Evolutionary conservation across 2,113 vertebrate genomes (phyloP), one percentile per base, ranked within the genome.

Genomic region (Carollia perspicillata): DNA sequence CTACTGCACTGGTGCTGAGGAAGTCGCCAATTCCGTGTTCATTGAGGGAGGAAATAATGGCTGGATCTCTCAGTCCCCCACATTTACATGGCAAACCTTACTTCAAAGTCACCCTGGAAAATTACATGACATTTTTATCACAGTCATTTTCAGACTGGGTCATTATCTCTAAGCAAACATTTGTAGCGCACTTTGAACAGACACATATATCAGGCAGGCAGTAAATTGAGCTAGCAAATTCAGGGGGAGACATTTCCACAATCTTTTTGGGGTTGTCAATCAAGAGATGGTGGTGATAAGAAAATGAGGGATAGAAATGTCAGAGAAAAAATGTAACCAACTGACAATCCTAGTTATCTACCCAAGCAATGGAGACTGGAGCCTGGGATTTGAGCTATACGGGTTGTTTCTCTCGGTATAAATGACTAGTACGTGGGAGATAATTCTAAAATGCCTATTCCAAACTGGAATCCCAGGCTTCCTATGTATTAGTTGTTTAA

Each of bases 161-260:
- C 97, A 97, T 98, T 98, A 98, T 97, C 93, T 98, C 96, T 92
- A 97, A 95, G 96, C 95, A 98, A 97, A 97, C 96, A 96, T 97
- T 97, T 97, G 86, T 60, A 84, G 86, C 96, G 93, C 86, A 35
- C 86, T 97, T 96, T 96, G 96, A 97, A 91, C 69, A 97, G 96
- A 97, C 93, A 95, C 44, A 94, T 93, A 90, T 96, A 97, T 98
- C 96, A 98, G 85, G 63, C 95, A 84, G 94, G 75, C 91, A 96
- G 93, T 84, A 94, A 87, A 93, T 20, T 96, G 85, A 47, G 74
- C 97, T 84, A 91, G 93, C 84, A 96, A 97, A 98, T 96, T 97
- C 91, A 92, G 69, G 58, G 68, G 85, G 93, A 94, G 90, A 94
- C 14, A 17, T 95, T 84, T 93, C 72, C 91, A 58, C 80, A 30